A percentile compares a stretch with the other conserved stretches of the same genome.
These are phyloP conservation scores for Chesias legatella DNA, from an alignment of 2,888 invertebrate genomes.

Conservation along the genomic window DNA sequence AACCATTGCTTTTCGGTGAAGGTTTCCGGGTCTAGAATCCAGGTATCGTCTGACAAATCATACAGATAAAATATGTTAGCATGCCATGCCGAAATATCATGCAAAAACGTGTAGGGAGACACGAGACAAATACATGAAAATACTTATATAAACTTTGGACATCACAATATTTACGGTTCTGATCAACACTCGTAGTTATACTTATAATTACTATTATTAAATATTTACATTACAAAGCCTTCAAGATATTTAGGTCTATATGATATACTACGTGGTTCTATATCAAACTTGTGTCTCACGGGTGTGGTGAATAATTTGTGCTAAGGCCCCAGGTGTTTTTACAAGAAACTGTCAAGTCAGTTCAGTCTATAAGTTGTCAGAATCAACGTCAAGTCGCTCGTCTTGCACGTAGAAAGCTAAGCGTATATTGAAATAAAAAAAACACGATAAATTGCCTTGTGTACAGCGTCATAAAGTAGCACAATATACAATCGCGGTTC, in stretches of 20 bases:
- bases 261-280: slow-evolving; percentile 28
- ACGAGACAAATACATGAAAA: slow-evolving; percentile 35
- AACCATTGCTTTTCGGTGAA: slow-evolving; percentile 71
- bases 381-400: slow-evolving; percentile 31
- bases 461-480: slow-evolving; percentile 69
- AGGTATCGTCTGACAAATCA: slow-evolving; percentile 77
- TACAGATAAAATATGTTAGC: slow-evolving; percentile 71
- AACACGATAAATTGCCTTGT: slow-evolving; percentile 67
- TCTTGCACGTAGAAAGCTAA: slow-evolving; percentile 71
- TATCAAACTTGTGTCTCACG: slow-evolving; percentile 21
- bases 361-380: slow-evolving; percentile 25
- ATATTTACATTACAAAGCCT: slow-evolving; percentile 26
- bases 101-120: slow-evolving; percentile 54
- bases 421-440: slow-evolving; percentile 59
- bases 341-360: slow-evolving; percentile 24
- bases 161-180: slow-evolving; percentile 5
- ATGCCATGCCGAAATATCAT: slow-evolving; percentile 76
- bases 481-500: slow-evolving; percentile 63
- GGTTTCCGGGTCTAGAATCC: slow-evolving; percentile 75
- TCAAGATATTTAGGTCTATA: slow-evolving; percentile 21
- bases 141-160: slow-evolving; percentile 33
- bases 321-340: slow-evolving; percentile 27
- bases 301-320: slow-evolving; percentile 29
- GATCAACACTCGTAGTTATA: too few relatives aligned
- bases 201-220: too few relatives aligned